Percentiles rank a stretch among this genome's conserved stretches.
Conservation (phyloP, 1,140 invertebrate genomes). For the Ditylenchus dipsaci region DNA sequence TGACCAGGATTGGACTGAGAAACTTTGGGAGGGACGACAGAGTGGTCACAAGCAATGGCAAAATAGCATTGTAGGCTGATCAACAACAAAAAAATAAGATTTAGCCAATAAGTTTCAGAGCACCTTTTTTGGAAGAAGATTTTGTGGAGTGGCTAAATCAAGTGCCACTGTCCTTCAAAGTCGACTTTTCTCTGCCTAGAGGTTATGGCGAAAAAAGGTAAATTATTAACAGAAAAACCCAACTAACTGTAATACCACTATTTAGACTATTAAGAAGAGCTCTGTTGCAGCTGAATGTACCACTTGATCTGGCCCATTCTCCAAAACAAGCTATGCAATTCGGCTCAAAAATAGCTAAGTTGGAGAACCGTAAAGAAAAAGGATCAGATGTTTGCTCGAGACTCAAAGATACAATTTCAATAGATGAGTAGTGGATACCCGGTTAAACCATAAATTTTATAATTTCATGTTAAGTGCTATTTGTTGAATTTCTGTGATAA, state of each 20-base stretch:
- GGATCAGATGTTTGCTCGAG: slow-evolving; percentile 65
- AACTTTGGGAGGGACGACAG: slow-evolving; percentile 92
- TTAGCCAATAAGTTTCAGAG: slow-evolving; percentile 63
- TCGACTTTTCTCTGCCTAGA: slow-evolving; percentile 62
- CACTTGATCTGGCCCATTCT: slow-evolving; percentile 67
- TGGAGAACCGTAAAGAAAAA: slow-evolving; percentile 71
- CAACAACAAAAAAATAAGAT: neutral
- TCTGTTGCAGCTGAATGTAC: slow-evolving; percentile 44
- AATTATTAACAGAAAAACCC: no score
- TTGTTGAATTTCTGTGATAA: no score
- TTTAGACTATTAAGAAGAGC: slow-evolving; percentile 74
- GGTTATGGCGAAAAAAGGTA: slow-evolving; percentile 81
- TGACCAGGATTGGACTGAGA: slow-evolving; percentile 59
- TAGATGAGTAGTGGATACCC: no score
- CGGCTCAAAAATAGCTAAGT: slow-evolving; percentile 87
- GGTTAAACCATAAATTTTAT: no score
- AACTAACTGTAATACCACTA: no score
- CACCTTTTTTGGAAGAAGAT: slow-evolving; percentile 90
- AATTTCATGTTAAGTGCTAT: no score
- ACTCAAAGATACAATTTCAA: neutral
- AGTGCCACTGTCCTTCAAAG: slow-evolving; percentile 74
- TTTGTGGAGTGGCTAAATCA: slow-evolving; percentile 68
- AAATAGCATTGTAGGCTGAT: slow-evolving; percentile 31
- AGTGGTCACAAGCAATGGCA: slow-evolving; percentile 66
- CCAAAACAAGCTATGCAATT: slow-evolving; percentile 93